Evolutionary conservation across 2,113 vertebrate genomes (phyloP).

Genomic region (Ochotona curzoniae): DNA sequence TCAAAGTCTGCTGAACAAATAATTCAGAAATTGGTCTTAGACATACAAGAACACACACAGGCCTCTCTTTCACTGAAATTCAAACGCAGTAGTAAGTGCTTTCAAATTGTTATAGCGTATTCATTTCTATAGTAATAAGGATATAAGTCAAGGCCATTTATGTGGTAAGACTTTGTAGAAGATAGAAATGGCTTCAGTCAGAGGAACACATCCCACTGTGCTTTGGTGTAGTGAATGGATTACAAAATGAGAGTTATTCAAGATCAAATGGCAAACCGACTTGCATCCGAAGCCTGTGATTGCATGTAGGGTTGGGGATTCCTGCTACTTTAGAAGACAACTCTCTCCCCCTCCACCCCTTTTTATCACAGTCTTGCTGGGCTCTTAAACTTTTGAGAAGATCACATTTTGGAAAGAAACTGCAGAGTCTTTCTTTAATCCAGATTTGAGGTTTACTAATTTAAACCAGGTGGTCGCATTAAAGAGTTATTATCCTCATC

Average conservation of each 20-base stretch:
- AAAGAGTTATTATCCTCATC: constrained; percentile 2
- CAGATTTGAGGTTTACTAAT: constrained; percentile 40
- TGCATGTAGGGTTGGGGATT: constrained; percentile 39
- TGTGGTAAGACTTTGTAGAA: constrained; percentile 44
- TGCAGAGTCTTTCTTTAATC: background rate
- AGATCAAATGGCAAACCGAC: constrained; percentile 32
- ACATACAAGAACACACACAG: background rate
- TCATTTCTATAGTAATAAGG: constrained; percentile 40
- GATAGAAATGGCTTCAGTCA: constrained; percentile 53
- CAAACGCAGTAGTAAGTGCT: background rate
- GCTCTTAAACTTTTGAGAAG: constrained; percentile 64
- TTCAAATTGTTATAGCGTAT: constrained; percentile 63
- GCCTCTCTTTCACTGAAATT: background rate
- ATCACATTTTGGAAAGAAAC: constrained; percentile 27
- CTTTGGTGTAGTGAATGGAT: constrained; percentile 57
- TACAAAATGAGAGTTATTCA: constrained; percentile 59
- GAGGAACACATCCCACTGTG: background rate
- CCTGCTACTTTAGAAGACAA: constrained; percentile 34
- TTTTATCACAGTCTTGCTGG: background rate
- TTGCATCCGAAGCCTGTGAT: constrained; percentile 33
- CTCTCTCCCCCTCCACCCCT: background rate
- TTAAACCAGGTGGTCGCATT: background rate
- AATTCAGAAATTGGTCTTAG: background rate
- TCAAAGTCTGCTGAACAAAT: background rate
- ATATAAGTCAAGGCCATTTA: constrained; percentile 31